phyloP scores from a whole-genome alignment of 2,888 invertebrate genomes.

The Sympetrum striolatum region DNA sequence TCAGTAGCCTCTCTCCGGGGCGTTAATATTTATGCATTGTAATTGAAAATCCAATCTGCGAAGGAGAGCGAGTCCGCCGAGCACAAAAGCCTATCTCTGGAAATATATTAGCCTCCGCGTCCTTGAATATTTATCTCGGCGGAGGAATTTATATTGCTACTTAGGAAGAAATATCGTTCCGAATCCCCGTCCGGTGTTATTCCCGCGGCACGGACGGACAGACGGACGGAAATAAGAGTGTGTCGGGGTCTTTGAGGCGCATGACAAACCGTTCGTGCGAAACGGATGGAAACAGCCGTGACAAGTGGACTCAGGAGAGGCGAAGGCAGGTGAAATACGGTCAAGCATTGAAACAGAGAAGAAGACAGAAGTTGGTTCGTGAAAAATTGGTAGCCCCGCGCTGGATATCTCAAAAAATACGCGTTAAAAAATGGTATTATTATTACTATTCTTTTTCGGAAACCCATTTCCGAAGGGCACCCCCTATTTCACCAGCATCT shows the following conservation, averaged over 20 bases:
- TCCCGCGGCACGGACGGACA: not conserved
- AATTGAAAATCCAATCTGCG: not conserved
- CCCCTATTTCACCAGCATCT: not conserved
- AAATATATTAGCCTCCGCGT: not conserved
- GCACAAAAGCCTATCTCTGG: not conserved
- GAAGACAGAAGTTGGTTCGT: not conserved
- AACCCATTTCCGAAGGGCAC: not conserved
- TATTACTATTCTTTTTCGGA: not conserved
- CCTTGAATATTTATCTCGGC: slow-evolving; percentile 9
- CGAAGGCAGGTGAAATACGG: not conserved
- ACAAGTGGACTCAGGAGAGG: not conserved
- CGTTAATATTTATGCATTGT: not conserved
- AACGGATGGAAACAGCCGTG: slow-evolving; percentile 2
- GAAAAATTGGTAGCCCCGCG: not conserved
- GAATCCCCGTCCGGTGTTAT: not conserved
- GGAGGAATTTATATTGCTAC: slow-evolving; percentile 42
- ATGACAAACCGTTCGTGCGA: slow-evolving; percentile 11
- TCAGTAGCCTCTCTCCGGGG: too few species aligned
- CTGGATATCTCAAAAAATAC: not conserved
- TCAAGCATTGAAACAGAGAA: not conserved
- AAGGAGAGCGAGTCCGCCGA: not conserved
- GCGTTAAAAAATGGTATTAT: not conserved
- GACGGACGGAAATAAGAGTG: not conserved
- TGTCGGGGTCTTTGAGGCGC: not conserved
- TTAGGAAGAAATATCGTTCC: slow-evolving; percentile 27